Conservation (phyloP, 1,140 invertebrate species). For the Diorhabda elongata region DNA sequence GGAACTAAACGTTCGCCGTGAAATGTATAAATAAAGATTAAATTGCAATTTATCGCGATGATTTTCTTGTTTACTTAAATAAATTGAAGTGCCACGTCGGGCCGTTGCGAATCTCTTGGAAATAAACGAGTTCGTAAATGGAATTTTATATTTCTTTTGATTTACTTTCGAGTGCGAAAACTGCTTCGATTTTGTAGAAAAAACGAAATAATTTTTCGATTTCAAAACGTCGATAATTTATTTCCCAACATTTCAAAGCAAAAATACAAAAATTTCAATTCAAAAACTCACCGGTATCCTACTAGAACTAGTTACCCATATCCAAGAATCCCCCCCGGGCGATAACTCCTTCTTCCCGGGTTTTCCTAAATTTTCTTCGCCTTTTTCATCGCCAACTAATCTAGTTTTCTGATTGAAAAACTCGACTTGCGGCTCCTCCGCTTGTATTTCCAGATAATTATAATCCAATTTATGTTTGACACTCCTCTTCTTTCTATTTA, state of each 20-base stretch:
- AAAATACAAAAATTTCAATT: too few species aligned
- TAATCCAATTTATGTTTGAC: slow-evolving; percentile 30
- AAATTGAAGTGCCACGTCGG: neutral
- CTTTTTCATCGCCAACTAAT: slow-evolving; percentile 59
- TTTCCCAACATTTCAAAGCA: too few species aligned
- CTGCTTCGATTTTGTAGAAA: too few species aligned
- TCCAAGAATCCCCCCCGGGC: slow-evolving; percentile 65
- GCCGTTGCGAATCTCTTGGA: neutral
- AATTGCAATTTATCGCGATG: neutral
- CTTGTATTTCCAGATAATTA: slow-evolving; percentile 37
- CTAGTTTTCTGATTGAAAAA: slow-evolving; percentile 65
- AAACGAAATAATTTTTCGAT: too few species aligned
- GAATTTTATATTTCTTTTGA: neutral
- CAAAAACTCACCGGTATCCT: slow-evolving; percentile 64
- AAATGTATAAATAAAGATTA: too few species aligned
- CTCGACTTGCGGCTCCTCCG: slow-evolving; percentile 58
- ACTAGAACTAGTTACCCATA: slow-evolving; percentile 74
- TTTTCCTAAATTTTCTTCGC: slow-evolving; percentile 53
- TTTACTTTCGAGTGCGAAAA: too few species aligned
- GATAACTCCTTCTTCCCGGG: slow-evolving; percentile 56
- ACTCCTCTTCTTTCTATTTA: slow-evolving; percentile 29
- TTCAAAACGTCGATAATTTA: too few species aligned
- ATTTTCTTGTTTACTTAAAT: neutral
- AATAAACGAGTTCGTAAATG: neutral
- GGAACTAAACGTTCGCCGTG: too few species aligned